These are phyloP conservation scores for Nycticebus coucang DNA, from an alignment of 2,113 vertebrate species.

Conservation along the genomic window DNA sequence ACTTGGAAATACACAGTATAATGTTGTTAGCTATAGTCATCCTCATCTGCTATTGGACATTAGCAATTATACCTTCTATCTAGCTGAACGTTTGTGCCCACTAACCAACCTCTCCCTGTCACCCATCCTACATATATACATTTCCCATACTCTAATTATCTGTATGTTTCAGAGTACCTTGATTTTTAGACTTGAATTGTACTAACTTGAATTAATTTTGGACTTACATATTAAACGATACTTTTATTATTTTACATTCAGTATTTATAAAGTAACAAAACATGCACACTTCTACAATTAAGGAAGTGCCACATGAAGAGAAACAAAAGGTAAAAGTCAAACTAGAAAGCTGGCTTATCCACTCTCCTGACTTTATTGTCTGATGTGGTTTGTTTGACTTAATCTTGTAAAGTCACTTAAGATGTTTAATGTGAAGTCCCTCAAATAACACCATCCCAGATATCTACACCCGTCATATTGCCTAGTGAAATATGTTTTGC, in stretches of 20 bases:
- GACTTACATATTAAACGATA: background rate
- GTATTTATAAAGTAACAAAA: constrained; percentile 36
- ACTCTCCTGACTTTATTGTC: background rate
- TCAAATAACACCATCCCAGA: background rate
- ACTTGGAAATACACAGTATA: background rate
- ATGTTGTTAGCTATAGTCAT: background rate
- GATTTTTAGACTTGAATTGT: background rate
- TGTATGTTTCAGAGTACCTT: background rate
- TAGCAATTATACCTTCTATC: background rate
- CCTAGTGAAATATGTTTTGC: constrained; percentile 13
- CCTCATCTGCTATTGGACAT: background rate
- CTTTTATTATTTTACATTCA: background rate
- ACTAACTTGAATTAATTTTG: constrained; percentile 29
- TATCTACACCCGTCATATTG: constrained; percentile 2
- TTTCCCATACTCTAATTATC: background rate
- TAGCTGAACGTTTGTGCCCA: background rate
- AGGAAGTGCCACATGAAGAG: background rate
- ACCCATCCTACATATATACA: background rate
- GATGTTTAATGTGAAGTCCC: background rate
- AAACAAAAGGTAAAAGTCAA: constrained; percentile 13
- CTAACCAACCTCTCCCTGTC: background rate
- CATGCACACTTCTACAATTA: constrained; percentile 9
- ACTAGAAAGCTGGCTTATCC: background rate
- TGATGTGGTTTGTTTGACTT: background rate
- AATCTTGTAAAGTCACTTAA: background rate